Base-by-base conservation (phyloP, 2,797 vertebrate genomes). In the Microcaecilia unicolor region DNA sequence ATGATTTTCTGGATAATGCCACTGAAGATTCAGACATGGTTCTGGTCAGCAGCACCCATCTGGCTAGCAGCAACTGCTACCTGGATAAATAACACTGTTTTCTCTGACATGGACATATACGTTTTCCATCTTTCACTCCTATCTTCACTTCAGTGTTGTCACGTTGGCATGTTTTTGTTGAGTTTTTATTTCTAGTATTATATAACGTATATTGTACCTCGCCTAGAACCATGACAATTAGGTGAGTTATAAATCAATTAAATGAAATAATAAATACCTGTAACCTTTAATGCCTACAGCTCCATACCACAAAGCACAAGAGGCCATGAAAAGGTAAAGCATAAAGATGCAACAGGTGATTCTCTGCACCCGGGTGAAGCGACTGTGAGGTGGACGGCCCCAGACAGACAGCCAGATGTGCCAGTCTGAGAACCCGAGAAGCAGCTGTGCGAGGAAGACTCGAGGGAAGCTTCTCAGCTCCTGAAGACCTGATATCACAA, bases 391-490 rank as follows among this genome's bases (percentile, higher is more conserved):
- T 1, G 78, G 81, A 2, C 75, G 65, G 15, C 80, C 72, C 85
- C 83, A 87, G 11, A 88, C 59, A 0, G 86, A 89, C 27, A 84
- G 37, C 86, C 86, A 88, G 31, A 88, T 52, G 64, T 89, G 84
- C 34, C 64, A 64, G 43, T 87, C 86, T 15, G 39, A 56, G 45
- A 81, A 48, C 10, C 86, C 81, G 17, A 77, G 83, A 13, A 46
- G 31, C 40, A 89, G 50, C 72, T 88, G 83, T 10, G 78, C 74
- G 34, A 44, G 15, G 27, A 87, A 50, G 28, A 88, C 67, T 5
- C 80, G 67, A 3, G 38, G 15, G 18, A 87, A 85, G 31, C 61
- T 48, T 14, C 25, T 55, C 4, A 89, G 64, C 37, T 89, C 85
- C 25, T 78, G 74, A 1, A 85, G 85, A 56, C 86, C 86, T 88